These are phyloP conservation scores for Danio albolineatus DNA, from an alignment of 2,797 vertebrate species.

Conservation along the genomic window DNA sequence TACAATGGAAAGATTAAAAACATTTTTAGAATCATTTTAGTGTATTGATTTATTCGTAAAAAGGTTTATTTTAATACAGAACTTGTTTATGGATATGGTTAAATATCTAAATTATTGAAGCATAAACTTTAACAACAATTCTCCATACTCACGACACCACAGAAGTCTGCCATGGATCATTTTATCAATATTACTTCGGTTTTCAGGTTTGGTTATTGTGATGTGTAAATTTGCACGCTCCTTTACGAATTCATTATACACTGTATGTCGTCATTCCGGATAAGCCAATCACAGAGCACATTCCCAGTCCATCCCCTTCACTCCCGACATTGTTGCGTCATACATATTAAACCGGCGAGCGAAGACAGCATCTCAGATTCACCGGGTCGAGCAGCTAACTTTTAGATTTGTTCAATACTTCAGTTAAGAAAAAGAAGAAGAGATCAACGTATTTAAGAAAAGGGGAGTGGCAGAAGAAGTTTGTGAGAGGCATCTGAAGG, in stretches of 20 bases:
- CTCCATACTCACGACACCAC: neutral
- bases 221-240: neutral
- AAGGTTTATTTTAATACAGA: too few relatives aligned
- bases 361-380: neutral
- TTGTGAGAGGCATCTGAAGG: constrained; percentile 37
- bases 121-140: neutral
- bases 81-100: too few relatives aligned
- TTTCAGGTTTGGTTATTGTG: neutral
- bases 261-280: neutral
- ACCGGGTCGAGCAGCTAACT: constrained; percentile 11
- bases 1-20: neutral
- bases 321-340: constrained; percentile 40
- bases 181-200: neutral
- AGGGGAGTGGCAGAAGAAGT: neutral
- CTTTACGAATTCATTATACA: neutral
- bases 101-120: neutral
- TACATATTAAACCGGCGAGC: constrained; percentile 28
- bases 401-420: neutral
- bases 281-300: constrained; percentile 22
- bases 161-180: neutral
- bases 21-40: too few relatives aligned
- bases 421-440: neutral
- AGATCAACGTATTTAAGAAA: neutral
- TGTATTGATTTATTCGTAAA: too few relatives aligned
- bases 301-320: neutral